phyloP scores from a whole-genome alignment of 2,888 invertebrate genomes.

The Caradrina clavipalpis region DNA sequence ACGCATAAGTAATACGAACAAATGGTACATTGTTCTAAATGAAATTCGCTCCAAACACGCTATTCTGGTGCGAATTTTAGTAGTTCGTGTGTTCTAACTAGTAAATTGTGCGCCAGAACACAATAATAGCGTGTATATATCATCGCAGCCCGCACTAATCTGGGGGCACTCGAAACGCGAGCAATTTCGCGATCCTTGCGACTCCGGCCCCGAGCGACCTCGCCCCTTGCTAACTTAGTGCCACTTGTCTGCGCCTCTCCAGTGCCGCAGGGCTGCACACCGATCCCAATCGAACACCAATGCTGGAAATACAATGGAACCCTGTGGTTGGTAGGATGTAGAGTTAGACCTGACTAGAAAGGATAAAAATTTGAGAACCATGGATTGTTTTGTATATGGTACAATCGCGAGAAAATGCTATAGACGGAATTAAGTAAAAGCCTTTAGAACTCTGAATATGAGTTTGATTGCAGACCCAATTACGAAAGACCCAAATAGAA shows the following conservation, averaged over 20 bases:
- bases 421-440: neutral
- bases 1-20: constrained; percentile 49
- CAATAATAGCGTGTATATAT: constrained; percentile 33
- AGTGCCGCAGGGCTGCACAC: constrained; percentile 60
- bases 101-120: constrained; percentile 30
- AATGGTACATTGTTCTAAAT: constrained; percentile 46
- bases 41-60: constrained; percentile 33
- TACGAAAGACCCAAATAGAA: constrained; percentile 32
- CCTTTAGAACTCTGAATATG: constrained; percentile 18
- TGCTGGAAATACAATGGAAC: neutral
- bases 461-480: constrained; percentile 33
- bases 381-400: neutral
- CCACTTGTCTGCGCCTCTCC: constrained; percentile 70
- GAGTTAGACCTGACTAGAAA: neutral
- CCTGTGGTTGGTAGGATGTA: constrained; percentile 1
- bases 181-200: constrained; percentile 65
- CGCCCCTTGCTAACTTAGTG: constrained; percentile 70
- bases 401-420: neutral
- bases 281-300: constrained; percentile 12
- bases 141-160: constrained; percentile 47
- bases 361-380: neutral
- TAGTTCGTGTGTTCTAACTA: constrained; percentile 31
- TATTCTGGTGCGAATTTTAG: constrained; percentile 38
- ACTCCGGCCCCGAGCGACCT: constrained; percentile 52
- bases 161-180: constrained; percentile 59